Evolutionary conservation across 2,888 invertebrate species (phyloP).

Genomic region (Acleris laterana): DNA sequence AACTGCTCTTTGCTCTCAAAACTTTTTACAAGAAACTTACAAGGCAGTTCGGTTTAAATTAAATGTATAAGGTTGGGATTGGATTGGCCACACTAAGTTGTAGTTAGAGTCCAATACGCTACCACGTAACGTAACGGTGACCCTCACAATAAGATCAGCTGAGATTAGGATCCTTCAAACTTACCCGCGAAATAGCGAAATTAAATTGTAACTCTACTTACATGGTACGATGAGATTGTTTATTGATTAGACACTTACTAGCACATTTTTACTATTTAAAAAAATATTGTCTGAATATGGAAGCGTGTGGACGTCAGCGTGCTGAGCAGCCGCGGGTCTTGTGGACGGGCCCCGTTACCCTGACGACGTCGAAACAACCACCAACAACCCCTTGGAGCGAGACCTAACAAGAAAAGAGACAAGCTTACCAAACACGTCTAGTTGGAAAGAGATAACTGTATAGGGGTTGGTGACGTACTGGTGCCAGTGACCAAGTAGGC

Average conservation of each 20-base stretch:
- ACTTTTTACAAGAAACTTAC: too few species aligned
- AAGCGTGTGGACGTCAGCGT: constrained; percentile 34
- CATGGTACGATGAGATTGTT: constrained; percentile 15
- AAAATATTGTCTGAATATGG: constrained; percentile 34
- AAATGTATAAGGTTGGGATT: too few species aligned
- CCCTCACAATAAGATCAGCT: constrained; percentile 6
- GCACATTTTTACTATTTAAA: constrained; percentile 16
- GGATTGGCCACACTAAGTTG: too few species aligned
- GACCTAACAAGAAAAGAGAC: constrained; percentile 42
- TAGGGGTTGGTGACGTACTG: constrained; percentile 66
- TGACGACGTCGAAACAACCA: constrained; percentile 80
- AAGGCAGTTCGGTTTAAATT: too few species aligned
- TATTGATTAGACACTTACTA: constrained; percentile 19
- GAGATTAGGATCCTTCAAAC: background rate
- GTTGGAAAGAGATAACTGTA: constrained; percentile 61
- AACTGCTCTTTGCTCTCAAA: too few species aligned
- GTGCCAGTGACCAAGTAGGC: constrained; percentile 56
- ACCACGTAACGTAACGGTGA: too few species aligned
- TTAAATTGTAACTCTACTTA: constrained; percentile 21
- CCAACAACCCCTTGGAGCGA: constrained; percentile 65
- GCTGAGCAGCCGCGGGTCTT: constrained; percentile 63
- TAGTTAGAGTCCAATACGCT: too few species aligned
- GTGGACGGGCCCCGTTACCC: constrained; percentile 76
- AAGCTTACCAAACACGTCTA: constrained; percentile 4
- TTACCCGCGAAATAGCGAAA: background rate